Evolutionary conservation across 2,888 invertebrate species (phyloP), one percentile per base, ranked within the genome.

Genomic region (Caenorhabditis afra): DNA sequence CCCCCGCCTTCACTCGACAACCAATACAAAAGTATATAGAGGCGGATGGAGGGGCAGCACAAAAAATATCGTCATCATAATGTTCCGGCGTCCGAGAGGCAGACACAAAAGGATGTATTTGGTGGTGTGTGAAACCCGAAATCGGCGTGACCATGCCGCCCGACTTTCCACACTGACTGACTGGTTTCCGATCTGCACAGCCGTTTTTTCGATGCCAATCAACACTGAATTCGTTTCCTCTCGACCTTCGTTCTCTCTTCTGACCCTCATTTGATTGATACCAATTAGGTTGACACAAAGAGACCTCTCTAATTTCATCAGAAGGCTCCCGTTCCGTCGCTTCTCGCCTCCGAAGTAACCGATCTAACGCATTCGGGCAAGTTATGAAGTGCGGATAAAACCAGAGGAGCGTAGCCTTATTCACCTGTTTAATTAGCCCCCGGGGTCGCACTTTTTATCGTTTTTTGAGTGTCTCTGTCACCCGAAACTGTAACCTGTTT

Each of bases 41-140:
- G 29, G 29, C 4, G 29, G 29, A 29, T 29, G 7, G 29, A 39
- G 44, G 52, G 22, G 37, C 39, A 59, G 20, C 20, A 41, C 59
- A 68, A 52, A 58, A 29, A 55, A 41, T 20, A 49, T 35, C 16
- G 39, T 39, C 37, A 50, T 64, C 39, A 64, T 64, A 71, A 64
- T 61, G 61, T 64, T 61, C 71, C 53, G 3, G 29, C 7, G 29
- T 39, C 55, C 39, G 59, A 59, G 70, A 70, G 53, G 35, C 53
- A 70, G 37, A 22, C 55, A 70, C 70, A 49, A 62, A 62, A 62
- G 62, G 59, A 70, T 70, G 12, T 70, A 55, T 55, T 53, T 61
- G 70, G 29, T 50, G 67, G 70, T 70, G 70, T 70, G 61, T 70
- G 70, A 70, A 70, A 70, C 61, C 70, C 70, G 61, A 68, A 58